Percentiles rank a stretch among this genome's conserved stretches.
Evolutionary conservation across 1,140 invertebrate genomes (phyloP).

Genomic region (Bombus cullumanus): DNA sequence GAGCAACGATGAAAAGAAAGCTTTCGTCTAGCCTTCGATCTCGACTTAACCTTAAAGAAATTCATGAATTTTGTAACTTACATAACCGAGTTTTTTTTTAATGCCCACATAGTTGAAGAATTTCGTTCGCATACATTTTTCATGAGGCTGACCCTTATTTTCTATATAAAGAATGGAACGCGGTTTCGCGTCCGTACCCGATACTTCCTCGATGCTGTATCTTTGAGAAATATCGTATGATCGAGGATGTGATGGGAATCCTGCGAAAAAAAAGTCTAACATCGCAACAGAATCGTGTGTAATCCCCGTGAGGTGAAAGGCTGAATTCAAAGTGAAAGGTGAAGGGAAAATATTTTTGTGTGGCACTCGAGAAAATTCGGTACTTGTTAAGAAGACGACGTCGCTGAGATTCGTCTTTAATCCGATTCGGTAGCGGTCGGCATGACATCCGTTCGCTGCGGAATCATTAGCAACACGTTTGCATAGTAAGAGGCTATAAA

Average conservation of each 20-base stretch:
- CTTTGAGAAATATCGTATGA: neutral
- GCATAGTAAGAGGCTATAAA: neutral
- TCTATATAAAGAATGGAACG: neutral
- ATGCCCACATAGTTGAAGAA: neutral
- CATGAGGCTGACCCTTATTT: neutral
- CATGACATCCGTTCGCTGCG: neutral
- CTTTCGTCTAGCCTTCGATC: neutral
- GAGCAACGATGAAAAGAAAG: neutral
- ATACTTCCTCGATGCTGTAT: neutral
- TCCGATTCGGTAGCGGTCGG: neutral
- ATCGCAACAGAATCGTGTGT: slow-evolving; percentile 34
- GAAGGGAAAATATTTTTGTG: slow-evolving; percentile 58
- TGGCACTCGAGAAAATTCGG: slow-evolving; percentile 20
- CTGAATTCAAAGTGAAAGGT: slow-evolving; percentile 63
- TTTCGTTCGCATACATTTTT: neutral
- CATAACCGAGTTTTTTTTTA: neutral
- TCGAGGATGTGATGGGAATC: slow-evolving; percentile 9
- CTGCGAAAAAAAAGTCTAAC: slow-evolving; percentile 18
- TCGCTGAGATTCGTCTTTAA: neutral
- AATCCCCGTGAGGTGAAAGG: slow-evolving; percentile 55
- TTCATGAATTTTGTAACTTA: neutral
- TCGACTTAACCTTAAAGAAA: neutral
- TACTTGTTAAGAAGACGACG: neutral
- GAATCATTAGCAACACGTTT: slow-evolving; percentile 10
- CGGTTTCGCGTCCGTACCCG: neutral